Conservation (phyloP, 2,113 vertebrate genomes). For the Cephalopholis sonnerati region DNA sequence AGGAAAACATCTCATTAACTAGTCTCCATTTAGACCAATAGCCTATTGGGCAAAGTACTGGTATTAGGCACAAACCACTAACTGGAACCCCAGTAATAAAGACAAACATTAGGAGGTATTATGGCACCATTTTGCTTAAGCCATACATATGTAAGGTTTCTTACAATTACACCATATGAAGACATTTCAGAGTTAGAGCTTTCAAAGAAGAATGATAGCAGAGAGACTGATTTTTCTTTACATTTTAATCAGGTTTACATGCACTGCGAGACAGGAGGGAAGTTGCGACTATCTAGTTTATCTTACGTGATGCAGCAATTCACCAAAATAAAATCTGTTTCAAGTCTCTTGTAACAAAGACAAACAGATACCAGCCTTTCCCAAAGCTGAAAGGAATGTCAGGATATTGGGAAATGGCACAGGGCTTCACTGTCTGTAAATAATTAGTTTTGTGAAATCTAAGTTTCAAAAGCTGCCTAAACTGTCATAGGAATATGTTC, state of each 20-base stretch:
- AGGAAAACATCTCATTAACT: neutral
- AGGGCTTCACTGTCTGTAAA: neutral
- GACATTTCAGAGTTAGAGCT: neutral
- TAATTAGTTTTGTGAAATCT: constrained; percentile 13
- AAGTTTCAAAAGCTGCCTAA: neutral
- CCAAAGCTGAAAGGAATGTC: neutral
- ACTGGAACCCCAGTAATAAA: neutral
- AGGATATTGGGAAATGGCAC: neutral
- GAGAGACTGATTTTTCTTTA: neutral
- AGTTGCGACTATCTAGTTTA: neutral
- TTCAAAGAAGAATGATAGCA: neutral
- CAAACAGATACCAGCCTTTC: neutral
- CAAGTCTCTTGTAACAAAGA: neutral
- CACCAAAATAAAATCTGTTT: neutral
- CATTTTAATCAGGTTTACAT: neutral
- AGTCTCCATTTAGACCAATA: neutral
- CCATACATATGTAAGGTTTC: neutral
- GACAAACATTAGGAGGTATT: constrained; percentile 6
- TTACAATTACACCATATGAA: neutral
- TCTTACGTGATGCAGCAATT: neutral
- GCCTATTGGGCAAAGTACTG: neutral
- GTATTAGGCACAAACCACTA: neutral
- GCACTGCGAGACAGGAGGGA: neutral
- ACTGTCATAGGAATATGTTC: neutral
- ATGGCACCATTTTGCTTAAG: neutral